Evolutionary conservation across 2,888 invertebrate species (phyloP), one percentile per base, ranked within the genome.

Genomic region (Cephonodes hylas): DNA sequence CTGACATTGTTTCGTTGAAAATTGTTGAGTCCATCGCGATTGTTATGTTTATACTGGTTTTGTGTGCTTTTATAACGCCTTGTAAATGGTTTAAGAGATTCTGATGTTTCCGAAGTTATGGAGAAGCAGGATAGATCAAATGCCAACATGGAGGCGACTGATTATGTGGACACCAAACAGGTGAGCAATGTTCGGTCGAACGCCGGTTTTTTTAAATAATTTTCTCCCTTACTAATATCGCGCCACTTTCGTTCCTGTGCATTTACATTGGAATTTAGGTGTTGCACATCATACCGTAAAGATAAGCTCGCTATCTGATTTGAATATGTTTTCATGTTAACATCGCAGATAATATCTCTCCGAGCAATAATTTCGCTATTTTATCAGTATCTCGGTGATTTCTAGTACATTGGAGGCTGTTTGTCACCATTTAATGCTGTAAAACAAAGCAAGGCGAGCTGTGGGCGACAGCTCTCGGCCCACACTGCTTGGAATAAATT

Each of bases 141-240:
- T 83, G 86, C 87, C 85, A 94, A 94, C 88, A 93, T 94, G 93
- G 94, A 94, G 89, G 88, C 93, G 79, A 88, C 90, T 75, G 94
- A 94, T 85, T 92, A 91, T 80, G 93, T 94, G 89, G 94, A 94
- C 81, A 94, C 94, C 72, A 94, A 94, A 93, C 94, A 94, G 94
- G 95, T 94, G 93, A 93, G 91, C 73, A 74, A 75, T 72, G 75
- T 73, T 73, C 73, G 66, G 70, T 66, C 80, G 85, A 86, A 85
- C 88, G 88, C 91, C 91, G 91, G 91, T 88, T 84, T 79, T 84
- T 79, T 81, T 76, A 73, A 72, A 64, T 65, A 66, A 74, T 81
- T 84, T 85, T 80, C 76, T 77, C 78, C 77, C 81, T 76, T 77
- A 72, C 66, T 73, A 71, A 70, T 75, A 76, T 79, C 75, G 76